Evolutionary conservation across 2,888 invertebrate species (phyloP).

Genomic region (Patella ulyssiponensis): DNA sequence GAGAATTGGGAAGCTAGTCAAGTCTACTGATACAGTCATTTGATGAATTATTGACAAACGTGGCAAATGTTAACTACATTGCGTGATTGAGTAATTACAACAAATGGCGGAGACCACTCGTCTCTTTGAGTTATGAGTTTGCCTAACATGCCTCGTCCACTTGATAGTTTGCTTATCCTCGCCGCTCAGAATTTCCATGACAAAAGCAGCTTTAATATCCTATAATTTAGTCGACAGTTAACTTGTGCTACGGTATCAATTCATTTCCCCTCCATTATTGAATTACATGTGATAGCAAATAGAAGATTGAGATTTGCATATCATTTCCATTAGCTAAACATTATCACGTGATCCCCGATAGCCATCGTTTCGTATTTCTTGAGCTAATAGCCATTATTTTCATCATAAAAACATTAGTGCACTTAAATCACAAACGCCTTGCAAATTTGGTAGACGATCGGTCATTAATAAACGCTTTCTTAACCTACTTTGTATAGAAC

Average conservation of each 20-base stretch:
- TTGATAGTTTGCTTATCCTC: too few relatives aligned
- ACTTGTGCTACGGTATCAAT: neutral
- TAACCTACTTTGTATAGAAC: too few relatives aligned
- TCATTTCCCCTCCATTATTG: slow-evolving; percentile 5
- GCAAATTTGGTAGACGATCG: too few relatives aligned
- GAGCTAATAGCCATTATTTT: too few relatives aligned
- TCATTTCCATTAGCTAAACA: neutral
- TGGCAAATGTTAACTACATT: slow-evolving; percentile 23
- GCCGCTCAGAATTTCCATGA: too few relatives aligned
- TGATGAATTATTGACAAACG: slow-evolving; percentile 20
- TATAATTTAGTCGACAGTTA: slow-evolving; percentile 11
- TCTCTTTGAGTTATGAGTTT: neutral
- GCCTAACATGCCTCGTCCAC: neutral
- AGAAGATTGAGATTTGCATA: slow-evolving; percentile 2
- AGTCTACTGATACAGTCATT: slow-evolving; percentile 18
- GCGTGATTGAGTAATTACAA: slow-evolving; percentile 17
- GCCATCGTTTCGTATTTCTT: too few relatives aligned
- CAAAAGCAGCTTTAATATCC: neutral
- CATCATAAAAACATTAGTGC: too few relatives aligned
- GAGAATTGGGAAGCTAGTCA: slow-evolving; percentile 13
- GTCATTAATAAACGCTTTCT: too few relatives aligned
- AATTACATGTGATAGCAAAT: slow-evolving; percentile 9
- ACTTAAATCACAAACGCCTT: too few relatives aligned
- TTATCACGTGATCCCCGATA: too few relatives aligned
- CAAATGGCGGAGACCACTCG: neutral